Evolutionary conservation across 2,797 vertebrate genomes (phyloP).

Genomic region (Dallia pectoralis): DNA sequence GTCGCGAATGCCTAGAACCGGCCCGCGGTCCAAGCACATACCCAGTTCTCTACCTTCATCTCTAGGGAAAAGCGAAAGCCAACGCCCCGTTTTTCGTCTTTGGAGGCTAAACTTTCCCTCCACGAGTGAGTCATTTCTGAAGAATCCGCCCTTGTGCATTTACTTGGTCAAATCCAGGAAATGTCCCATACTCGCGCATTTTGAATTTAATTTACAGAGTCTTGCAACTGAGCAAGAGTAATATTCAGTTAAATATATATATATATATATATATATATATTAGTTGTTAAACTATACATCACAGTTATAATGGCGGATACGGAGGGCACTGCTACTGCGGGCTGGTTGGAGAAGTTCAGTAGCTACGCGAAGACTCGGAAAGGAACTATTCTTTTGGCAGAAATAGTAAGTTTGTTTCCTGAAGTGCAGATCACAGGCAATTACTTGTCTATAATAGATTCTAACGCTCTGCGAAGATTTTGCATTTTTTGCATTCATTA

Average conservation of each 20-base stretch:
- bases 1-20: too few relatives aligned
- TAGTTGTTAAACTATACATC: not conserved
- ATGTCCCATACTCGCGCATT: not conserved
- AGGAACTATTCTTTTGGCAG: slow-evolving; percentile 63
- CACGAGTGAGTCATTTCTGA: not conserved
- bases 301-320: slow-evolving; percentile 66
- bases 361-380: slow-evolving; percentile 70
- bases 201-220: not conserved
- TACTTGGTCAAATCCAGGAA: not conserved
- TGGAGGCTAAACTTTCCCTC: not conserved
- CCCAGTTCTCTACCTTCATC: not conserved
- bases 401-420: slow-evolving; percentile 69
- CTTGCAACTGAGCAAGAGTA: not conserved
- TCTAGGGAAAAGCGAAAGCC: slow-evolving; percentile 40
- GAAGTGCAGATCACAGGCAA: too few relatives aligned
- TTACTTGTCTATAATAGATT: too few relatives aligned
- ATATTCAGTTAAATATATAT: too few relatives aligned
- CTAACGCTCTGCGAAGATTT: too few relatives aligned
- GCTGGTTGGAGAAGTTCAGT: slow-evolving; percentile 59
- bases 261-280: too few relatives aligned
- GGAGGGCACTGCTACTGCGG: slow-evolving; percentile 5
- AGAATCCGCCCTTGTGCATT: not conserved
- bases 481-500: too few relatives aligned
- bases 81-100: slow-evolving; percentile 50
- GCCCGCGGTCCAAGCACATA: too few relatives aligned